Conservation (phyloP, 1,140 invertebrate genomes). For the Caenorhabditis remanei region DNA sequence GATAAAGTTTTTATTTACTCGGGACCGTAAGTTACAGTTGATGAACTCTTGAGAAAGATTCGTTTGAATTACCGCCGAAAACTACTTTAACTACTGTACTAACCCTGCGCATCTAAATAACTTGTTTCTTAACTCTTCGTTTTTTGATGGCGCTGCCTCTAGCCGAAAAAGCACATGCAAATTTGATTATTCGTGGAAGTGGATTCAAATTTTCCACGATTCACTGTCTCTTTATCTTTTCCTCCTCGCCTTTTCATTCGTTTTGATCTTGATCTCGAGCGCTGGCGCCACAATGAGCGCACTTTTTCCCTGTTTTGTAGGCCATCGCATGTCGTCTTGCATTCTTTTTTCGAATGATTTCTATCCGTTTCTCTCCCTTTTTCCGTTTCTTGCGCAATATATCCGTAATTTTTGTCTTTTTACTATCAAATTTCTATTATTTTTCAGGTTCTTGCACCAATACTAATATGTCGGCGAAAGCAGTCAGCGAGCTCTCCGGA, state of each 20-base stretch:
- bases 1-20: no score
- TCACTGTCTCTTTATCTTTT: not conserved
- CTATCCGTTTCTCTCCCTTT: slow-evolving; percentile 9
- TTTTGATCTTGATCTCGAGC: slow-evolving; percentile 43
- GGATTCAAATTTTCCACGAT: slow-evolving; percentile 6
- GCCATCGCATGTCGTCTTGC: slow-evolving; percentile 22
- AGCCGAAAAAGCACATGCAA: no score
- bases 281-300: slow-evolving; percentile 11
- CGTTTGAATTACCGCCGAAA: no score
- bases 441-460: slow-evolving; percentile 28
- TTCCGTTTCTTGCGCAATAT: slow-evolving; percentile 7
- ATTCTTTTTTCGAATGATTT: slow-evolving; percentile 13
- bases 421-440: not conserved
- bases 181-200: no score
- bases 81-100: no score
- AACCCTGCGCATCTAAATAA: no score
- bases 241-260: not conserved
- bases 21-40: no score
- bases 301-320: slow-evolving; percentile 44
- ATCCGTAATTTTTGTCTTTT: not conserved
- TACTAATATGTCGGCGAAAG: slow-evolving; percentile 92
- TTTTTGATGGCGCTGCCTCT: no score
- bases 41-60: no score
- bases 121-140: no score
- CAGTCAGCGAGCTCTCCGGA: slow-evolving; percentile 94